Percentiles rank a stretch among this genome's conserved stretches.
Conservation (phyloP, 1,140 invertebrate genomes). For the Nomia melanderi region DNA sequence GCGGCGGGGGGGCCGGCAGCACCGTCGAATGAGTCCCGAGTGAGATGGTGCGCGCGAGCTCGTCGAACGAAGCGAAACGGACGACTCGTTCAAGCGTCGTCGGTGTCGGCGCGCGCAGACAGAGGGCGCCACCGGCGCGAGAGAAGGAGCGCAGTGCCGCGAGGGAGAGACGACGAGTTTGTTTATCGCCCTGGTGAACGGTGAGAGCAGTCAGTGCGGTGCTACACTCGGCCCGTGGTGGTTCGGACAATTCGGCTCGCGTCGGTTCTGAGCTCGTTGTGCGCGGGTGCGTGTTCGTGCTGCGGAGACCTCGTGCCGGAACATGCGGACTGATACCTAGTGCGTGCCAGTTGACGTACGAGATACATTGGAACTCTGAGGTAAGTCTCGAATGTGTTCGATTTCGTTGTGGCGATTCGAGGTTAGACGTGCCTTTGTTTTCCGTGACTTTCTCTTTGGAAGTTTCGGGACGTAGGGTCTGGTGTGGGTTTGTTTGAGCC, state of each 20-base stretch:
- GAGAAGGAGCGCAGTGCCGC: constrained; percentile 44
- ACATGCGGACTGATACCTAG: too few relatives aligned
- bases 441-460: too few relatives aligned
- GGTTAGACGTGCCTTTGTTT: too few relatives aligned
- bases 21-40: constrained; percentile 17
- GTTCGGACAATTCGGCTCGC: constrained; percentile 57
- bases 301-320: constrained; percentile 36
- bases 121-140: not conserved
- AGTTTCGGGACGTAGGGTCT: too few relatives aligned
- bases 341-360: too few relatives aligned
- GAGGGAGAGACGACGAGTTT: constrained; percentile 75
- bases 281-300: constrained; percentile 50
- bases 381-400: too few relatives aligned
- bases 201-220: constrained; percentile 75
- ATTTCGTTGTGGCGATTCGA: too few relatives aligned
- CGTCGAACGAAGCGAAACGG: constrained; percentile 13
- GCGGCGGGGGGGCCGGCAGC: too few relatives aligned
- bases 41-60: constrained; percentile 15
- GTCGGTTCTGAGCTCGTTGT: constrained; percentile 45
- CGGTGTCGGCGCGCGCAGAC: constrained; percentile 10
- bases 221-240: constrained; percentile 69
- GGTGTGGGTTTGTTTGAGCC: too few relatives aligned
- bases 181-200: constrained; percentile 79
- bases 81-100: constrained; percentile 26
- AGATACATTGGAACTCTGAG: too few relatives aligned